These are phyloP conservation scores for Corbicula japonica DNA, from an alignment of 2,888 invertebrate species.

Conservation along the genomic window DNA sequence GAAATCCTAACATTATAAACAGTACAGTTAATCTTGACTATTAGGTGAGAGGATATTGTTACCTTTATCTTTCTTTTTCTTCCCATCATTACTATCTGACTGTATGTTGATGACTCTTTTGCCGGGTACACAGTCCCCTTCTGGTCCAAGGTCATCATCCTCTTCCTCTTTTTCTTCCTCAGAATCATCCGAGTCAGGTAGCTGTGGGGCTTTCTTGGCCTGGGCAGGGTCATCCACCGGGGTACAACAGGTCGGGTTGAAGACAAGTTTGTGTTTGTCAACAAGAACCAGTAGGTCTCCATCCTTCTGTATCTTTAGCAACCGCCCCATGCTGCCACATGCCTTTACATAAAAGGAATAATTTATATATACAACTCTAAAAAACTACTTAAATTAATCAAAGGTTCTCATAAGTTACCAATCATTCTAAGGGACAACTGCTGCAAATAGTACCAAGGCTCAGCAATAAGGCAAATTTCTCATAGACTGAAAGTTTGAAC, in stretches of 20 bases:
- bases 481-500: too few relatives aligned
- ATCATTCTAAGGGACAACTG: too few relatives aligned
- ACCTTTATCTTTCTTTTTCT: slow-evolving; percentile 40
- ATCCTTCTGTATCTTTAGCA: slow-evolving; percentile 61
- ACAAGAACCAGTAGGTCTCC: slow-evolving; percentile 61
- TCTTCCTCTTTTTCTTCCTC: slow-evolving; percentile 24
- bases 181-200: slow-evolving; percentile 31
- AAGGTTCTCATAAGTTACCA: too few relatives aligned
- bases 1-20: too few relatives aligned
- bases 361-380: not conserved
- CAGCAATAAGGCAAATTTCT: too few relatives aligned
- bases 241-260: slow-evolving; percentile 59
- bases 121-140: slow-evolving; percentile 55
- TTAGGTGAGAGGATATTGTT: too few relatives aligned
- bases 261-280: slow-evolving; percentile 33
- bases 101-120: slow-evolving; percentile 11
- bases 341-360: slow-evolving; percentile 41
- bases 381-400: not conserved
- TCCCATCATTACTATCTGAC: slow-evolving; percentile 4
- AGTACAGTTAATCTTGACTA: too few relatives aligned
- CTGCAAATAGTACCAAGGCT: too few relatives aligned
- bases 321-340: slow-evolving; percentile 62
- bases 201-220: slow-evolving; percentile 42
- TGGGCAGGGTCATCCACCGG: slow-evolving; percentile 29
- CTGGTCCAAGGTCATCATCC: slow-evolving; percentile 8